Conservation (phyloP, 2,113 vertebrate species). For the Tonatia bakeri region DNA sequence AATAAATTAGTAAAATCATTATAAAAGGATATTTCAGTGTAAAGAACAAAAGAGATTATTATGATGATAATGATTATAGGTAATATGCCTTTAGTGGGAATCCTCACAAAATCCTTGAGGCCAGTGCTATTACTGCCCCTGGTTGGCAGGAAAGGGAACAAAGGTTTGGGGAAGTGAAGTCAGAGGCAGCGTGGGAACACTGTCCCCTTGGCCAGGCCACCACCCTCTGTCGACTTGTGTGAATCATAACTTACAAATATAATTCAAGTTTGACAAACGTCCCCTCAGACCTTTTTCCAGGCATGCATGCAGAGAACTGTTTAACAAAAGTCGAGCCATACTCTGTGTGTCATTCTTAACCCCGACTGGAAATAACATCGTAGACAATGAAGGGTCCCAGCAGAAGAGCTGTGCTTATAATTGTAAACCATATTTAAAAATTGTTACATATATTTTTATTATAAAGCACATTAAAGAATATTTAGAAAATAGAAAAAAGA, state of each 20-base stretch:
- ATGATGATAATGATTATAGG: background rate
- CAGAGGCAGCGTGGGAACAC: too few species aligned
- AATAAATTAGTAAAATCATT: too few species aligned
- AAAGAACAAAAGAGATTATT: background rate
- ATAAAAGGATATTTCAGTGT: background rate
- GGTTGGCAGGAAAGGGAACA: background rate
- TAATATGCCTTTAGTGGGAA: background rate
- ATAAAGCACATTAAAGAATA: background rate
- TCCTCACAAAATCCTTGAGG: background rate
- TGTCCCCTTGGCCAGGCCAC: rapidly evolving
- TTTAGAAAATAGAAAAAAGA: background rate
- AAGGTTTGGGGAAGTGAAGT: background rate
- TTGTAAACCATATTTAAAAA: background rate
- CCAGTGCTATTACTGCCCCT: background rate
- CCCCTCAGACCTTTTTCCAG: background rate
- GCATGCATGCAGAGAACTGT: background rate
- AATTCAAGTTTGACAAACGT: background rate
- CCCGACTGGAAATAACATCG: background rate
- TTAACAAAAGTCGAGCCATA: background rate
- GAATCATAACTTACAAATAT: background rate
- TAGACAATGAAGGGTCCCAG: rapidly evolving
- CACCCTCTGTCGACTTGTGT: background rate
- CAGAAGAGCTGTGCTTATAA: background rate
- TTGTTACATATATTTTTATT: background rate
- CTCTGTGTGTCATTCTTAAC: background rate